A percentile compares a stretch with the other conserved stretches of the same genome.
Conservation (phyloP, 2,113 vertebrate genomes). For the Xyrauchen texanus region DNA sequence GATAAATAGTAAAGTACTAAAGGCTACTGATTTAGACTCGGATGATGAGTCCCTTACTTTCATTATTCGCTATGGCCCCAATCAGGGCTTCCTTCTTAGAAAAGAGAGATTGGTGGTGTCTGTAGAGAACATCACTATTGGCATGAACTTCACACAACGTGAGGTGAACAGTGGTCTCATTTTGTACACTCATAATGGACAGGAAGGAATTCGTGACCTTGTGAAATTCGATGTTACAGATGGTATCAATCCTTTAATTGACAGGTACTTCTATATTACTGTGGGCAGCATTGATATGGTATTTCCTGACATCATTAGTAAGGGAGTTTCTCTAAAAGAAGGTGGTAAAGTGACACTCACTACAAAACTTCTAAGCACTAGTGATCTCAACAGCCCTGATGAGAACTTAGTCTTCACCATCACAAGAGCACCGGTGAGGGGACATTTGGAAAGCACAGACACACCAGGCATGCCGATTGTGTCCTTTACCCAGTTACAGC, state of each 20-base stretch:
- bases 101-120: slow-evolving; percentile 59
- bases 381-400: slow-evolving; percentile 92
- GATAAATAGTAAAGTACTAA: slow-evolving; percentile 81
- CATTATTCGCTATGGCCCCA: slow-evolving; percentile 81
- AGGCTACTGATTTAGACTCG: slow-evolving; percentile 92
- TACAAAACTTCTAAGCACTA: slow-evolving; percentile 91
- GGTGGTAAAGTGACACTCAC: slow-evolving; percentile 89
- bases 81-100: slow-evolving; percentile 84
- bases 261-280: slow-evolving; percentile 93
- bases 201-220: slow-evolving; percentile 86
- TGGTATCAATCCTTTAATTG: slow-evolving; percentile 88
- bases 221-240: slow-evolving; percentile 95
- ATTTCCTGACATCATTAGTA: slow-evolving; percentile 92
- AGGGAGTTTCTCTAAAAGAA: slow-evolving; percentile 92
- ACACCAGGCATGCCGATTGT: slow-evolving; percentile 80
- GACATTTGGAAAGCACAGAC: slow-evolving; percentile 91
- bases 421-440: slow-evolving; percentile 86
- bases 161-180: slow-evolving; percentile 84
- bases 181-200: slow-evolving; percentile 83
- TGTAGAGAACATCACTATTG: slow-evolving; percentile 83
- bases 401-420: slow-evolving; percentile 90
- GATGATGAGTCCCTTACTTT: slow-evolving; percentile 85
- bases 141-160: slow-evolving; percentile 95
- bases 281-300: slow-evolving; percentile 85
- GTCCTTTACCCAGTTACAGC: slow-evolving; percentile 88